A percentile compares a stretch with the other conserved stretches of the same genome.
phyloP scores from a whole-genome alignment of 2,797 vertebrate species.

The Poeciliopsis presidionis region DNA sequence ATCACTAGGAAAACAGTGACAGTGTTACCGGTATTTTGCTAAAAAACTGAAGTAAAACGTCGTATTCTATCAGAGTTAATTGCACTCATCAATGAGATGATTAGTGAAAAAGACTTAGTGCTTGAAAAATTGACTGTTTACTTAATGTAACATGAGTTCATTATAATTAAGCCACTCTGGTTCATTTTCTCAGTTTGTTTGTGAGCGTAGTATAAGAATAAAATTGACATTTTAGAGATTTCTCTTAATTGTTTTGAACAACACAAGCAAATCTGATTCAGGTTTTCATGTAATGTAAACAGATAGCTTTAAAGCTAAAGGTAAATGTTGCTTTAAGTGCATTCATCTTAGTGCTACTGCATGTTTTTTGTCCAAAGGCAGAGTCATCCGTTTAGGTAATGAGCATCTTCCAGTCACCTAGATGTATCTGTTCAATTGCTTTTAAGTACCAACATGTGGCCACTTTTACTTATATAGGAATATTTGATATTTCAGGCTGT shows the following conservation, averaged over 20 bases:
- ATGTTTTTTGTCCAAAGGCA: not conserved
- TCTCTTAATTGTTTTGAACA: not conserved
- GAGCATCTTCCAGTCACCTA: not conserved
- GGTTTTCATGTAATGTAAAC: not conserved
- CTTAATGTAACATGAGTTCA: slow-evolving; percentile 2
- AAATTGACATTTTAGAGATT: not conserved
- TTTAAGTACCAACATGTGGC: not conserved
- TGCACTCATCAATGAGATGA: not conserved
- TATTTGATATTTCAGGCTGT: not conserved
- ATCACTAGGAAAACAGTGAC: not conserved
- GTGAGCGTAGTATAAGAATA: not conserved
- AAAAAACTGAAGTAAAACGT: not conserved
- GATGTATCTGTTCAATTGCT: not conserved
- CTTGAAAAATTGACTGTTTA: not conserved
- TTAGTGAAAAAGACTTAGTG: not conserved
- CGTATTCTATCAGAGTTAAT: slow-evolving; percentile 4
- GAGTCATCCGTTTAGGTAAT: not conserved
- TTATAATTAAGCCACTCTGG: slow-evolving; percentile 18
- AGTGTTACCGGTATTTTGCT: not conserved
- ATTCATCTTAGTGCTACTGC: not conserved
- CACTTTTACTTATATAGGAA: not conserved
- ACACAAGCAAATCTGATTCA: not conserved
- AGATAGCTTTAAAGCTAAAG: not conserved
- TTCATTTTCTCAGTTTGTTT: slow-evolving; percentile 6
- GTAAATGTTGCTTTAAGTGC: not conserved